Base-by-base conservation (phyloP, 2,113 vertebrate species). In the Heliornis fulica region DNA sequence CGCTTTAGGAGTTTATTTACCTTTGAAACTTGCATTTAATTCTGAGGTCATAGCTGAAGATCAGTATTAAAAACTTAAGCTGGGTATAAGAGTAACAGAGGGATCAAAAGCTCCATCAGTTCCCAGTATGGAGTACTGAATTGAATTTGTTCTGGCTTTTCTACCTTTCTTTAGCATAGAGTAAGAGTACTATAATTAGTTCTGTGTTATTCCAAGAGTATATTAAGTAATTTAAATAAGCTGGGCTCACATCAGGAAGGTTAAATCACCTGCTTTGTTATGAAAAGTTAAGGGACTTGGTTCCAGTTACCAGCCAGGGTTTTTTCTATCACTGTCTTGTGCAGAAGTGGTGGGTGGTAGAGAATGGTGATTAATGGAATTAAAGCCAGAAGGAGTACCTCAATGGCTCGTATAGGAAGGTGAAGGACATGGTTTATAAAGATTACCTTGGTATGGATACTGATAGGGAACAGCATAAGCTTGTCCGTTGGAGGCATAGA, bases 391-490 rank as follows among this genome's bases (percentile, higher is more conserved):
- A 69, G 53, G 45, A 64, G 5, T 57, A 36, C 74, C 80, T 83
- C 23, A 19, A 53, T 7, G 34, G 61, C n/a, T 60, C 46, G 32
- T 57, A 7, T 4, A 38, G 51, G 31, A n/a, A 75, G 17, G 63
- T 19, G 57, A 56, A 83, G 29, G 70, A 28, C 48, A 74, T 16
- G 40, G 48, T 41, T 63, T 53, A 7, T 13, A 11, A 5, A 4
- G 66, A 13, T 97, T 97, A 98, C 98, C 98, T 98, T 96, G 97
- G 89, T 97, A 97, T 2, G 97, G 97, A 57, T 98, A 98, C 82
- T 98, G 98, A 60, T 96, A 98, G 56, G 98, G 96, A 70, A 98
- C 70, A 15, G 98, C 96, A 64, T 98, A 98, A 2, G 97, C 96
- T 91, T 98, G 98, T 57, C 98, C 98, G 0, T 89, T 98, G 20